Conservation (phyloP, 2,888 invertebrate genomes). For the Agrotis ipsilon region DNA sequence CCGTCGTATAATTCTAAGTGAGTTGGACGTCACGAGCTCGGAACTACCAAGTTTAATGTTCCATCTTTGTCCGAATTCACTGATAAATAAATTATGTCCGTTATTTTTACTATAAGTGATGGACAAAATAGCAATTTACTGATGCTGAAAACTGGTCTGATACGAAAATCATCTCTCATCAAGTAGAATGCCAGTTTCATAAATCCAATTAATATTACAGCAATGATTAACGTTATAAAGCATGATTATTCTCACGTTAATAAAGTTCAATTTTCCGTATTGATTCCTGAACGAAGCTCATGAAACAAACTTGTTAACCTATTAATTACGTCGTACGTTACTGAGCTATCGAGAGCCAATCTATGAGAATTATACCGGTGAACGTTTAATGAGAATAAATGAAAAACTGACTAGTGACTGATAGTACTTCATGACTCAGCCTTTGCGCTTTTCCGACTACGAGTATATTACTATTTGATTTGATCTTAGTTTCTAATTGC, state of each 20-base stretch:
- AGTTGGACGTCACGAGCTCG: too few relatives aligned
- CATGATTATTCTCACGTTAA: constrained; percentile 26
- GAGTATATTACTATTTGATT: neutral
- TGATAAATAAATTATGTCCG: too few relatives aligned
- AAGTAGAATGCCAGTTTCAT: neutral
- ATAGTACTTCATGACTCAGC: neutral
- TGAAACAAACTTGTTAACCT: constrained; percentile 45
- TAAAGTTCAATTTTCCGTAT: constrained; percentile 24
- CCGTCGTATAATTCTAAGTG: too few relatives aligned
- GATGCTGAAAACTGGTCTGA: neutral
- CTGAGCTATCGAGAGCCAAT: constrained; percentile 13
- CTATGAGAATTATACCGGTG: constrained; percentile 10
- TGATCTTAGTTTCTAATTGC: neutral
- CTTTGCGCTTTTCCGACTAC: constrained; percentile 3
- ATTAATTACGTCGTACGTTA: constrained; percentile 45
- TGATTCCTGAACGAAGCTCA: constrained; percentile 44
- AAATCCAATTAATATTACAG: constrained; percentile 10
- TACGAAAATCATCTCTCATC: too few relatives aligned
- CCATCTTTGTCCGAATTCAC: too few relatives aligned
- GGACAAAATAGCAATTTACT: too few relatives aligned
- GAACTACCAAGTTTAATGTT: too few relatives aligned
- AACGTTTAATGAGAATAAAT: constrained; percentile 13
- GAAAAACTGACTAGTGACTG: constrained; percentile 1
- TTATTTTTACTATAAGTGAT: too few relatives aligned
- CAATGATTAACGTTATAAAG: constrained; percentile 25